Evolutionary conservation across 2,888 invertebrate species (phyloP).

Genomic region (Oscheius sp.): DNA sequence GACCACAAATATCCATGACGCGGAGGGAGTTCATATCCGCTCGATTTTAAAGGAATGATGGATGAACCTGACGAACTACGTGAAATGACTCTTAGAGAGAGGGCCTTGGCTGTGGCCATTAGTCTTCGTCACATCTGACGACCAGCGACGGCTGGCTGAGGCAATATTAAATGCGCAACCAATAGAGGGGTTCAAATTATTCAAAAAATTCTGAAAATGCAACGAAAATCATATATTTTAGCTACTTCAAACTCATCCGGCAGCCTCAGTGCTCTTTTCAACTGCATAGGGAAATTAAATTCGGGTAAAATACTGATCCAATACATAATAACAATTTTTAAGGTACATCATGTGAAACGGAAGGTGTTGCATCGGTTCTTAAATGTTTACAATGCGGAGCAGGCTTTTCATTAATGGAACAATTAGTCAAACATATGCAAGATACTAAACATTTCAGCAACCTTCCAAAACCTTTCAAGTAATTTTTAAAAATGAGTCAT

Average conservation of each 20-base stretch:
- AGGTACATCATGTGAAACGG: neutral
- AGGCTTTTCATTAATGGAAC: conserved; percentile 19
- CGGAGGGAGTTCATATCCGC: too few species aligned
- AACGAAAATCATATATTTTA: too few species aligned
- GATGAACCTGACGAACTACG: conserved; percentile 20
- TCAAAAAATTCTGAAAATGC: too few species aligned
- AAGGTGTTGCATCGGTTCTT: conserved; percentile 3
- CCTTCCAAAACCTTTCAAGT: conserved; percentile 7
- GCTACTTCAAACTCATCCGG: neutral
- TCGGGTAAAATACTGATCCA: neutral
- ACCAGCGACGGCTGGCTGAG: neutral
- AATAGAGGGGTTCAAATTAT: neutral
- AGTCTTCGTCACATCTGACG: conserved; percentile 25
- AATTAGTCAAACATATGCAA: conserved; percentile 16
- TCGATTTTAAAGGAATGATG: conserved; percentile 26
- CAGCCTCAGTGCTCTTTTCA: conserved; percentile 7
- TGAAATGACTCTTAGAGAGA: conserved; percentile 24
- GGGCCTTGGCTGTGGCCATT: neutral
- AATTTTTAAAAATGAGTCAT: neutral
- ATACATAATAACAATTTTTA: neutral
- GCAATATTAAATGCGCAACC: neutral
- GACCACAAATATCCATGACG: too few species aligned
- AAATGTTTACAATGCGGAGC: conserved; percentile 20
- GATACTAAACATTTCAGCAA: conserved; percentile 25
- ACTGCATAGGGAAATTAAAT: conserved; percentile 15